Evolutionary conservation across 1,140 invertebrate genomes (phyloP), one percentile per base, ranked within the genome.

Genomic region (Varroa destructor): DNA sequence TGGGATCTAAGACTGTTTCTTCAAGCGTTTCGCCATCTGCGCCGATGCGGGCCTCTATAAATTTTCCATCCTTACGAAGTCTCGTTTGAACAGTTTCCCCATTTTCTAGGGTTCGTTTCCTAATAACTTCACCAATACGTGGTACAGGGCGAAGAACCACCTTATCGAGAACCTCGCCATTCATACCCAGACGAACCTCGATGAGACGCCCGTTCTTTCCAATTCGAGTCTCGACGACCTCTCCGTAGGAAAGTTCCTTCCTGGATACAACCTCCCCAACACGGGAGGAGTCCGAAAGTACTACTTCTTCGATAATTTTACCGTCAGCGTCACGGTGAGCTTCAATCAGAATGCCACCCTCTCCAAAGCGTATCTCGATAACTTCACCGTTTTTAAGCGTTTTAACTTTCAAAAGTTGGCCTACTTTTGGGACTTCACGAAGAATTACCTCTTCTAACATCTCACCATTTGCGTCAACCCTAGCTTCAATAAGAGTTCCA

Each of bases 61-160:
- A 37, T 37, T 46, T 40, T 5, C 61, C 61, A 46, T 67, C 61
- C 46, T 67, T 67, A 2, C 61, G 61, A 36, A 67, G 40, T 67
- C 37, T 67, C 61, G 61, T 67, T 37, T 67, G 61, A 37, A n/a
- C 14, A 46, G 46, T 46, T 67, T 67, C 61, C 14, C 61, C 61
- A 14, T 40, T 43, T 43, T n/a, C 61, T 46, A 67, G 61, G 1
- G 46, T 46, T 36, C 61, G 12, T 67, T 46, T 67, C 36, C 61
- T 67, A 12, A 67, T 40, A 37, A 67, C 61, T 37, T 67, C 61
- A 37, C 61, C 61, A 36, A 67, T 37, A 40, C 61, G 61, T 14
- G 61, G 61, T 14, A 67, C 61, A 37, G 61, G 61, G 40, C 61
- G 61, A 36, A 67, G 61, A 12, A 67, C 61, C 12, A 67, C 61